Evolutionary conservation across 2,888 invertebrate genomes (phyloP), one percentile per base, ranked within the genome.

Genomic region (Tachystola acroxantha): DNA sequence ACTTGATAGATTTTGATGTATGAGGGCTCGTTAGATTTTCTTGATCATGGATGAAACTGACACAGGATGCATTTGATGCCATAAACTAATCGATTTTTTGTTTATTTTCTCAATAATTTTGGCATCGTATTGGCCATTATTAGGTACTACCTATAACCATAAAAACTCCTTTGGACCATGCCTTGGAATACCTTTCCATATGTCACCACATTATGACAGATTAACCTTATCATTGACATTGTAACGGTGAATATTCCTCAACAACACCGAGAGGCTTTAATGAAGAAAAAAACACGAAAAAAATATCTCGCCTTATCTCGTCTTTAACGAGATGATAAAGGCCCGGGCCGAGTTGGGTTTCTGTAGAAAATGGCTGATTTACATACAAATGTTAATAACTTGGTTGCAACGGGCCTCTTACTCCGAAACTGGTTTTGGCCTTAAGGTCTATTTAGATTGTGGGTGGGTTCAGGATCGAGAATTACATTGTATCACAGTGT

Each of bases 331-430:
- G 63, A 72, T 63, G 67, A 76, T 75, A 76, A 71, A 74, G 69
- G 62, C 65, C n/a, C 62, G 52, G 60, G 66, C 66, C 66, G 75
- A 65, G 64, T 66, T 50, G 70, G 66, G 65, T 55, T 62, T 59
- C 70, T 64, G 58, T 54, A 51, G 65, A 67, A 66, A 69, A 66
- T 56, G 61, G 66, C 72, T 71, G 67, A 81, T 80, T 82, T 78
- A 72, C 81, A 82, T 82, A 77, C 75, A 64, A 81, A 81, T 79
- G 74, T 70, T 78, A 71, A 79, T 79, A 80, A 75, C 76, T 75
- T 70, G 70, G 68, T 64, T 63, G 61, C 57, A 52, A 45, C 40
- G 52, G 53, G 55, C 42, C 50, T 55, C 53, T 54, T 48, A 47
- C 48, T 46, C 48, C 42, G 32, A 48, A 61, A 64, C 63, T 55